Evolutionary conservation across 2,113 vertebrate species (phyloP).

Genomic region (Ploceus nigricollis): DNA sequence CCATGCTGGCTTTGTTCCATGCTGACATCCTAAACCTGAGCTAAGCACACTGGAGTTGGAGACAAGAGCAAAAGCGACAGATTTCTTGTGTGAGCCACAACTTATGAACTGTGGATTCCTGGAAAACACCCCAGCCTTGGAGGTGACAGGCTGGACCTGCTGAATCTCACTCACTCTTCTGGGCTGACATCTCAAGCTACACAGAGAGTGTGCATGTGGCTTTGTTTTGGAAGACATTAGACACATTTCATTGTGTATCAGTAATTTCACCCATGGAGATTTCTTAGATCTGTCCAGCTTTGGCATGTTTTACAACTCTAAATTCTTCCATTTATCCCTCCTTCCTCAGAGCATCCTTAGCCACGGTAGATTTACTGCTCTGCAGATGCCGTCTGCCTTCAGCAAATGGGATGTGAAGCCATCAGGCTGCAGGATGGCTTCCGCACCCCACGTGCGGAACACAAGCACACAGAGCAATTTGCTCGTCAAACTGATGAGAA

Average conservation of each 20-base stretch:
- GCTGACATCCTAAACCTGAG: not conserved
- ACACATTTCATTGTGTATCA: not conserved
- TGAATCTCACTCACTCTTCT: not conserved
- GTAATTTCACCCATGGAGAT: not conserved
- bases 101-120: not conserved
- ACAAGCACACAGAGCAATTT: not conserved
- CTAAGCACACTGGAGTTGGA: accelerated
- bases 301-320: not conserved
- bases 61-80: accelerated
- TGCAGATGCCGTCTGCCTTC: not conserved
- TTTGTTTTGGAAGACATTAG: not conserved
- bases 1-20: accelerated
- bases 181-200: not conserved
- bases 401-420: not conserved
- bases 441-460: accelerated
- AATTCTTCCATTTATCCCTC: not conserved
- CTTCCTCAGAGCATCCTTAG: not conserved
- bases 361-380: not conserved
- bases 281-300: not conserved
- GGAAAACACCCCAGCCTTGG: not conserved
- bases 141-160: not conserved
- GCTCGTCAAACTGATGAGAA: not conserved
- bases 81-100: not conserved
- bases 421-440: not conserved
- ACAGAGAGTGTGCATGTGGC: accelerated